Conservation (phyloP, 2,113 vertebrate genomes). For the Oophaga pumilio region DNA sequence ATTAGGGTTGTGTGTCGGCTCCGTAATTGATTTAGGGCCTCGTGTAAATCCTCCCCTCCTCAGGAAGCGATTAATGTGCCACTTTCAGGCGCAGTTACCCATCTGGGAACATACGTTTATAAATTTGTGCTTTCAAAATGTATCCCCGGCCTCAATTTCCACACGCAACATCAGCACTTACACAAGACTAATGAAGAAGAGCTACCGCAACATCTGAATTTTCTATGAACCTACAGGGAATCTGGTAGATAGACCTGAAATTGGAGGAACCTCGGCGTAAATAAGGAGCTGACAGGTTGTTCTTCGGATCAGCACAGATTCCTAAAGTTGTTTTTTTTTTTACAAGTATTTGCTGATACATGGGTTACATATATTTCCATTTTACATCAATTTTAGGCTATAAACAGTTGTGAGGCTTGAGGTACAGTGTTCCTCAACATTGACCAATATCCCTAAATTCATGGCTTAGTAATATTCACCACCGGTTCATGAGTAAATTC, state of each 20-base stretch:
- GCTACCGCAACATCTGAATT: slow-evolving; percentile 12
- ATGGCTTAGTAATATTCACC: neutral
- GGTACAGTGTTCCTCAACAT: neutral
- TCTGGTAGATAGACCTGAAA: slow-evolving; percentile 2
- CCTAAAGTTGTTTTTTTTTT: neutral
- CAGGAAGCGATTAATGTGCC: neutral
- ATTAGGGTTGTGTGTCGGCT: neutral
- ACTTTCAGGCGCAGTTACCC: slow-evolving; percentile 9
- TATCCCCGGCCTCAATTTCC: neutral
- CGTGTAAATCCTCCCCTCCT: neutral
- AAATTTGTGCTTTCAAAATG: slow-evolving; percentile 44
- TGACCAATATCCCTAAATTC: neutral
- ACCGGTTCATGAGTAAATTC: neutral
- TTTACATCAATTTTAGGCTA: neutral
- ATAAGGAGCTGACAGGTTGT: neutral
- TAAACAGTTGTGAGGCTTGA: neutral
- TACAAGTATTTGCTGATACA: neutral
- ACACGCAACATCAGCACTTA: slow-evolving; percentile 20
- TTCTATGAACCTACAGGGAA: slow-evolving; percentile 17
- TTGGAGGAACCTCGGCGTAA: neutral
- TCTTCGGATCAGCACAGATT: neutral
- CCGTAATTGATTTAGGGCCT: slow-evolving; percentile 3
- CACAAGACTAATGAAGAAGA: slow-evolving; percentile 41
- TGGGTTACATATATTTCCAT: neutral
- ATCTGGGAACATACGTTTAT: slow-evolving; percentile 20